Base-by-base conservation (phyloP, 2,888 invertebrate genomes). In the Steinernema carpocapsae region DNA sequence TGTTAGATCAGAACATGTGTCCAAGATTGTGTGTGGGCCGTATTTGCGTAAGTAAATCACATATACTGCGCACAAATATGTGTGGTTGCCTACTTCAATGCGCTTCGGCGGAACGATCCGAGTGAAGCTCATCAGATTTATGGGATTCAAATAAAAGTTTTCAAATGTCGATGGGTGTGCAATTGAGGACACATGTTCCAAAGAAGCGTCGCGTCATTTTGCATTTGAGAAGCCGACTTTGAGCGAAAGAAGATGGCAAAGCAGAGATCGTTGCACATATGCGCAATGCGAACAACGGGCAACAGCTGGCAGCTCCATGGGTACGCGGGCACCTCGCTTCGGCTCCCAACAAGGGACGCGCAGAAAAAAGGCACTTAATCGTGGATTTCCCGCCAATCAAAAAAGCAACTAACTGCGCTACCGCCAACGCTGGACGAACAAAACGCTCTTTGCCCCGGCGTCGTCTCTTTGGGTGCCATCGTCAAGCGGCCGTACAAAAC, bases 121-220 rank as follows among this genome's bases (percentile, higher is more conserved):
- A 37, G 37, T 37, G 22, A 52, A 22, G 56, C 56, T 56, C 56
- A 26, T 64, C 64, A 32, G 64, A 64, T 64, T 64, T 64, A 64
- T 64, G 64, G 64, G 32, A 64, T 64, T 32, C 64, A 32, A 19
- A 64, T 64, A 64, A 64, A 64, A 64, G 64, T 64, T 64, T 64
- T 64, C 64, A 37, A 64, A 64, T 64, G 64, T 64, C 29, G 29
- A 64, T 64, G 24, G 24, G 32, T 64, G 64, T 64, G 64, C 64
- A 32, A 64, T 64, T 32, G 37, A 29, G 64, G 29, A 64, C 64
- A 64, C 29, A 64, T 64, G 64, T 64, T 64, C 64, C 32, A n/a
- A 64, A 14, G 64, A n/a, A 64, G 52, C 6, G 22, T n/a, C 52
- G 52, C 22, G 24, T 22, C 24, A 24, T 52, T 22, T 22, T n/a